Conservation (phyloP, 2,113 vertebrate species). For the Nothobranchius furzeri region DNA sequence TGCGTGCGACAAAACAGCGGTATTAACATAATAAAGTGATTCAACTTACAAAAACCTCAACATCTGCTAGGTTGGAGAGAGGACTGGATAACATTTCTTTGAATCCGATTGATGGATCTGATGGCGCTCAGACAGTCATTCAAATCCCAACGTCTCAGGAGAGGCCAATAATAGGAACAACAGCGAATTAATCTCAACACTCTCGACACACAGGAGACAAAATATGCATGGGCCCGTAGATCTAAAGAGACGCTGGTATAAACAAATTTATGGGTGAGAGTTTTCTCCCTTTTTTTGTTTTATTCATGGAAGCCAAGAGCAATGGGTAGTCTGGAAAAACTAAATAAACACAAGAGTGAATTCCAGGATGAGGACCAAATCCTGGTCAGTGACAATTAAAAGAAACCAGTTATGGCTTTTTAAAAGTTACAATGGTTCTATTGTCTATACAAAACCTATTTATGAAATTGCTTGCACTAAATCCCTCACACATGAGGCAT, state of each 20-base stretch:
- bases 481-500: too few species aligned
- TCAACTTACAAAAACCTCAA: constrained; percentile 77
- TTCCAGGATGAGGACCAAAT: too few species aligned
- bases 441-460: too few species aligned
- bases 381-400: too few species aligned
- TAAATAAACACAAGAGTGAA: constrained; percentile 9
- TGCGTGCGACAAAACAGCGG: constrained; percentile 72
- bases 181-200: constrained; percentile 76
- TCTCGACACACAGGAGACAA: constrained; percentile 61
- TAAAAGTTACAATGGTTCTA: too few species aligned
- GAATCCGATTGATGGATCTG: constrained; percentile 79
- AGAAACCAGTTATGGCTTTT: too few species aligned
- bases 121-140: constrained; percentile 77
- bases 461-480: too few species aligned
- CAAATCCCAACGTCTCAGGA: constrained; percentile 75
- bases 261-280: constrained; percentile 59
- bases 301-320: constrained; percentile 11
- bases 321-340: constrained; percentile 14
- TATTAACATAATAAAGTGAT: constrained; percentile 81
- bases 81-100: constrained; percentile 80
- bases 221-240: constrained; percentile 66
- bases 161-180: constrained; percentile 78
- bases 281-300: constrained; percentile 33
- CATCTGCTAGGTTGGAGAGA: constrained; percentile 76
- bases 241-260: constrained; percentile 58